phyloP scores from a whole-genome alignment of 1,140 invertebrate species.

The Anoplolepis gracilipes region DNA sequence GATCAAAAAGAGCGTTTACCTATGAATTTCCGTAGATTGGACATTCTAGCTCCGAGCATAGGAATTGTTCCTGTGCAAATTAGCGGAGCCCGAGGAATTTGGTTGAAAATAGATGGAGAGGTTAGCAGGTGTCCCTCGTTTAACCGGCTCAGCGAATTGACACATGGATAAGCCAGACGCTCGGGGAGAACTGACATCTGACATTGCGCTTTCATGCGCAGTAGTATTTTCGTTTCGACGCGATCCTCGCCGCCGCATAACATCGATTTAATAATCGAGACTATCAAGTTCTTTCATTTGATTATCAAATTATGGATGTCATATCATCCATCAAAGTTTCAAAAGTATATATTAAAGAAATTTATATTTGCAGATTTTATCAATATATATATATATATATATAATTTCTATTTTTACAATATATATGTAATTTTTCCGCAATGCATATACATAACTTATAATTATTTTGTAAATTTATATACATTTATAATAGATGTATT shows the following conservation, averaged over 20 bases:
- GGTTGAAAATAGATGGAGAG: slow-evolving; percentile 69
- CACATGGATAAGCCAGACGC: slow-evolving; percentile 58
- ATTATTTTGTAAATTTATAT: too few relatives aligned
- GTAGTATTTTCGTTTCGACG: background rate
- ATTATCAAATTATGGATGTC: background rate
- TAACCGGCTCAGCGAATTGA: slow-evolving; percentile 76
- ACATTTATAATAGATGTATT: too few relatives aligned
- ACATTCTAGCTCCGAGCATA: slow-evolving; percentile 83
- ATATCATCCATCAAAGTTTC: too few relatives aligned
- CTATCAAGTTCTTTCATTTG: background rate
- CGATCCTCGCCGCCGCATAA: background rate
- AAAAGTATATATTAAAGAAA: too few relatives aligned
- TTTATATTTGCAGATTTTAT: too few relatives aligned
- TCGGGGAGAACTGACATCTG: slow-evolving; percentile 13
- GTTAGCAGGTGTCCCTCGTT: slow-evolving; percentile 81
- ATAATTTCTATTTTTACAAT: too few relatives aligned
- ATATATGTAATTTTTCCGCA: too few relatives aligned
- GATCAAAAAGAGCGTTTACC: slow-evolving; percentile 74
- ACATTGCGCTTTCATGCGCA: slow-evolving; percentile 44
- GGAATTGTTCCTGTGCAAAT: slow-evolving; percentile 28
- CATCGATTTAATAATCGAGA: slow-evolving; percentile 18
- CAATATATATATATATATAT: too few relatives aligned
- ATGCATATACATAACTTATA: too few relatives aligned
- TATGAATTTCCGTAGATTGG: slow-evolving; percentile 85
- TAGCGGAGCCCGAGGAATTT: too few relatives aligned